These are phyloP conservation scores for Acanthoscelides obtectus DNA, from an alignment of 2,888 invertebrate genomes.

Conservation along the genomic window DNA sequence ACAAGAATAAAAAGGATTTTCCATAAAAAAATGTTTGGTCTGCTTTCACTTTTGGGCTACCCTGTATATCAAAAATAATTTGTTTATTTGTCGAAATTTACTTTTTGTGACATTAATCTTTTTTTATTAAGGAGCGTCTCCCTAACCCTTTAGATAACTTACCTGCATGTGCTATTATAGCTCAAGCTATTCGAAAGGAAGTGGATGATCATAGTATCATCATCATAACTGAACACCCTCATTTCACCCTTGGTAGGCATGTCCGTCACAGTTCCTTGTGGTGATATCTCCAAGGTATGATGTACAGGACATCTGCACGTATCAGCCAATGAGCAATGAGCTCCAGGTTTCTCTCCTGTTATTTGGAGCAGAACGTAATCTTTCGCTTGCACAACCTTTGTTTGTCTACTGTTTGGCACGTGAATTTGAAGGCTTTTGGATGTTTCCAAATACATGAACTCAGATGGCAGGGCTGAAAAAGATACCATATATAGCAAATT, in stretches of 20 bases:
- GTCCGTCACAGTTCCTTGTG: constrained; percentile 29
- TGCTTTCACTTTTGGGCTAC: too few species aligned
- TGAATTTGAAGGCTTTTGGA: constrained; percentile 35
- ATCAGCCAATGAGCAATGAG: constrained; percentile 33
- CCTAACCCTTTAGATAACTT: too few species aligned
- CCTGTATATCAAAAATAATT: constrained; percentile 4
- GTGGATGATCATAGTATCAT: constrained; percentile 33
- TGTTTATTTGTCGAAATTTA: not conserved
- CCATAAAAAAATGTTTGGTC: too few species aligned
- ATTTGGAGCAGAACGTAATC: constrained; percentile 34
- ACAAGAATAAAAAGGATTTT: too few species aligned
- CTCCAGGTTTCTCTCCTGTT: constrained; percentile 31
- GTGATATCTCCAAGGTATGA: constrained; percentile 36
- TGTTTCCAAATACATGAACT: constrained; percentile 41
- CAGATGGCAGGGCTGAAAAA: constrained; percentile 33
- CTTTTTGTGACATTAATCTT: too few species aligned
- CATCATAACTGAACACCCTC: constrained; percentile 38
- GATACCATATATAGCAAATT: too few species aligned
- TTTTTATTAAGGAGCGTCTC: too few species aligned
- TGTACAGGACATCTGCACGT: constrained; percentile 39
- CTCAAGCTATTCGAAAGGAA: constrained; percentile 39
- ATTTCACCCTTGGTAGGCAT: constrained; percentile 35
- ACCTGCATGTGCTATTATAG: constrained; percentile 35
- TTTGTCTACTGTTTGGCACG: constrained; percentile 31
- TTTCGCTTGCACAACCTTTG: constrained; percentile 27